Percentiles rank a stretch among this genome's conserved stretches.
These are phyloP conservation scores for Pomatostomus ruficeps DNA, from an alignment of 2,113 vertebrate genomes.

Conservation along the genomic window DNA sequence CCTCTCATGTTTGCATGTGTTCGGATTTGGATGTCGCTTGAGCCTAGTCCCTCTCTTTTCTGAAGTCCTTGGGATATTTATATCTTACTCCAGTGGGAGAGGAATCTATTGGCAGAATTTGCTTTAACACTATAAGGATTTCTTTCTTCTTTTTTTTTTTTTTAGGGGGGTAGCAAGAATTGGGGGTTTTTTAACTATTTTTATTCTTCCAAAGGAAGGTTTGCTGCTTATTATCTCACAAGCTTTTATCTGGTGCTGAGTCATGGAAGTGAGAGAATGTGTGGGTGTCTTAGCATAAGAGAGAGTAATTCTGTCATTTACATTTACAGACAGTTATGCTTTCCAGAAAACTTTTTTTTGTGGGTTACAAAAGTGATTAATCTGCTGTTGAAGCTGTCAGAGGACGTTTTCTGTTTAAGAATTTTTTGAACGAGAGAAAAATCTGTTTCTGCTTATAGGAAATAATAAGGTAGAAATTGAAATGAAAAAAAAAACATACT, in stretches of 20 bases:
- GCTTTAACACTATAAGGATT: neutral
- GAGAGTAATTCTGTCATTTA: constrained; percentile 72
- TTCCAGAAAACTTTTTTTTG: constrained; percentile 77
- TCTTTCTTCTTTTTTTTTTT: neutral
- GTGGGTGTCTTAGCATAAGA: constrained; percentile 72
- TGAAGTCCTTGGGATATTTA: neutral
- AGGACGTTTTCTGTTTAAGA: constrained; percentile 68
- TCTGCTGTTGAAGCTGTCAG: constrained; percentile 70
- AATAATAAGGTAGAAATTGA: constrained; percentile 35
- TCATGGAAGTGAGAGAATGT: constrained; percentile 76
- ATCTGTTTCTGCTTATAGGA: constrained; percentile 64
- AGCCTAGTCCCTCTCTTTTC: neutral
- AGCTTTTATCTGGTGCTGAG: constrained; percentile 72
- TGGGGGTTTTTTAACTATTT: neutral
- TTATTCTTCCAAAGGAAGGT: constrained; percentile 51
- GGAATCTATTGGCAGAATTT: neutral
- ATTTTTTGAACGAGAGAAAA: constrained; percentile 35
- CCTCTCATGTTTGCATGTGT: neutral
- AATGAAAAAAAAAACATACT: neutral
- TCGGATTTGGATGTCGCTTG: constrained; percentile 18
- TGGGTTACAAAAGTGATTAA: constrained; percentile 74
- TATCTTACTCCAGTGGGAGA: neutral
- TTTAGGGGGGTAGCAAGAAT: neutral
- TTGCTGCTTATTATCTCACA: constrained; percentile 61
- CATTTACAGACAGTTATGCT: constrained; percentile 75